Evolutionary conservation across 2,888 invertebrate genomes (phyloP).

Genomic region (Xanthia togata): DNA sequence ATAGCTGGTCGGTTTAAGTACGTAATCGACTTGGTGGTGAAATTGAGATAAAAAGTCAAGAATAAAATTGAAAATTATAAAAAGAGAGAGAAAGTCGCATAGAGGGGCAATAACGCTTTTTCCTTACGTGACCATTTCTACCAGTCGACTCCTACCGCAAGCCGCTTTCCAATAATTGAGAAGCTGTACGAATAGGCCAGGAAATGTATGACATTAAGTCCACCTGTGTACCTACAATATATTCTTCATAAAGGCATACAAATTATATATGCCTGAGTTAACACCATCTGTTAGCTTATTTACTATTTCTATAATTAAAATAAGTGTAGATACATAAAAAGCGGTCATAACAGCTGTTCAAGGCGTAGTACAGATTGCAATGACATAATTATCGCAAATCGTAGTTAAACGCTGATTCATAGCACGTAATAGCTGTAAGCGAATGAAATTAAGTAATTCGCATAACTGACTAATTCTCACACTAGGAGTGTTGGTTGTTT

Average conservation of each 20-base stretch:
- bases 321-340: constrained; percentile 27
- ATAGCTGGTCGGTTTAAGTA: no score
- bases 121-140: no score
- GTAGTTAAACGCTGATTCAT: constrained; percentile 24
- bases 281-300: constrained; percentile 28
- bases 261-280: not conserved
- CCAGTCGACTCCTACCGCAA: no score
- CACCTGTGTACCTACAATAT: not conserved
- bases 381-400: constrained; percentile 47
- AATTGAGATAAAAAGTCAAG: not conserved
- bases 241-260: not conserved
- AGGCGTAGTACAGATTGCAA: constrained; percentile 36
- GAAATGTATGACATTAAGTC: not conserved
- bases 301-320: constrained; percentile 14
- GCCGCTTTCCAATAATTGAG: not conserved
- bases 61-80: not conserved
- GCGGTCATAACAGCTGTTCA: constrained; percentile 28
- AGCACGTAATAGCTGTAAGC: not conserved
- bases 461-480: constrained; percentile 12
- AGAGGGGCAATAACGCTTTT: no score
- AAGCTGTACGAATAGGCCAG: not conserved
- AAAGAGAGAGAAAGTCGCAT: no score
- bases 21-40: not conserved
- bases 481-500: not conserved
- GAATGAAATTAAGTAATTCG: constrained; percentile 2